A percentile compares a stretch with the other conserved stretches of the same genome.
Evolutionary conservation across 2,888 invertebrate genomes (phyloP).

Genomic region (Idaea biselata): DNA sequence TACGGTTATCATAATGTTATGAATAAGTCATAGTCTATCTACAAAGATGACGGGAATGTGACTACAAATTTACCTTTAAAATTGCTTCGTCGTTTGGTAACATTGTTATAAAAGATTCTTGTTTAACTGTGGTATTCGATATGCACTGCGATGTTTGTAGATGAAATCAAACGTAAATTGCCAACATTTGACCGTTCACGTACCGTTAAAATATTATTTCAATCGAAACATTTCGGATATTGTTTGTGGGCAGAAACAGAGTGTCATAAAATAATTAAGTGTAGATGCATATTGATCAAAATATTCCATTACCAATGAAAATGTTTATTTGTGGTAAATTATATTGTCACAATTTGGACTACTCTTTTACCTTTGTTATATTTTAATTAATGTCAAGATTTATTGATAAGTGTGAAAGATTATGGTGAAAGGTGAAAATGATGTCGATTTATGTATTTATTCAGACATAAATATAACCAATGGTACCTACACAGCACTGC

Average conservation of each 20-base stretch:
- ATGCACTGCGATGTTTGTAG: neutral
- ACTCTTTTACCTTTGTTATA: slow-evolving; percentile 13
- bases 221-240: slow-evolving; percentile 15
- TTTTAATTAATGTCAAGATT: slow-evolving; percentile 31
- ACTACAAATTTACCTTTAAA: neutral
- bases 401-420: slow-evolving; percentile 1
- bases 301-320: slow-evolving; percentile 31
- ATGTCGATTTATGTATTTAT: neutral
- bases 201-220: slow-evolving; percentile 8
- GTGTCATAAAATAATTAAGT: slow-evolving; percentile 22
- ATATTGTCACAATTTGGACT: slow-evolving; percentile 55
- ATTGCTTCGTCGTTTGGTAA: neutral
- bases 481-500: no score
- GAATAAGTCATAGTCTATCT: slow-evolving; percentile 25
- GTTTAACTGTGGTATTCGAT: neutral
- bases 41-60: neutral
- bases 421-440: neutral
- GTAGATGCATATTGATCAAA: slow-evolving; percentile 15
- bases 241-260: slow-evolving; percentile 20
- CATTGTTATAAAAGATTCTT: neutral
- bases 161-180: slow-evolving; percentile 26
- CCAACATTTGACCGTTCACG: slow-evolving; percentile 1
- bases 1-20: slow-evolving; percentile 39
- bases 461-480: neutral
- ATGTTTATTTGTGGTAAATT: slow-evolving; percentile 35